Evolutionary conservation across 2,888 invertebrate species (phyloP), one percentile per base, ranked within the genome.

Genomic region (Plebejus melissa): DNA sequence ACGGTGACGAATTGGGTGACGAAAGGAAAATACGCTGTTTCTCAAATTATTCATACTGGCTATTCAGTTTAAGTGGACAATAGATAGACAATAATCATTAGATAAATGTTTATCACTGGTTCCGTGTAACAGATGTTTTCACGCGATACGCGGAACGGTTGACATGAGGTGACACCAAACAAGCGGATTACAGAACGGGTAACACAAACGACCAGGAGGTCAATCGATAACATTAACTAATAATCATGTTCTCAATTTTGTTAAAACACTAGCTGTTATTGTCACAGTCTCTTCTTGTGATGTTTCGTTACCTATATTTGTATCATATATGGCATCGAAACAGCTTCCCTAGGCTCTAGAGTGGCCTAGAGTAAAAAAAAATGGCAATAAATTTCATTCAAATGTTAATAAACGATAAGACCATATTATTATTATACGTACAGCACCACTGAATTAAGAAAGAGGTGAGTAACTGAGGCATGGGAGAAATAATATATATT

Each of bases 41-140:
- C 11, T 60, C 58, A 22, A 22, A n/a, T 58, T 9, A 58, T 7
- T 58, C 22, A 58, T 58, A 28, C 60, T 9, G 58, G 58, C 58
- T 58, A 7, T 58, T 58, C 3, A 22, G 28, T 60, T 58, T 58
- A 7, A 58, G 60, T 60, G 28, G 60, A 22, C 22, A 28, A 41
- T 60, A 28, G 60, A 28, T 58, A 58, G 11, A 4, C 16, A 54
- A 54, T 54, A 54, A 54, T 58, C 22, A 58, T 60, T 60, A 28
- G 60, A 60, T 60, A 60, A 60, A 60, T 28, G 11, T 60, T 60
- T 60, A 60, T 60, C 28, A 11, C 0, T 2, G 60, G 11, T 60
- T 60, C 28, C 60, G 28, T 60, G 60, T 60, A 60, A 60, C 58
- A 58, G 6, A 22, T 60, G 60, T 60, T 60, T 60, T 60, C 9